Evolutionary conservation across 2,888 invertebrate genomes (phyloP).

Genomic region (Drosophila trichaetosa): DNA sequence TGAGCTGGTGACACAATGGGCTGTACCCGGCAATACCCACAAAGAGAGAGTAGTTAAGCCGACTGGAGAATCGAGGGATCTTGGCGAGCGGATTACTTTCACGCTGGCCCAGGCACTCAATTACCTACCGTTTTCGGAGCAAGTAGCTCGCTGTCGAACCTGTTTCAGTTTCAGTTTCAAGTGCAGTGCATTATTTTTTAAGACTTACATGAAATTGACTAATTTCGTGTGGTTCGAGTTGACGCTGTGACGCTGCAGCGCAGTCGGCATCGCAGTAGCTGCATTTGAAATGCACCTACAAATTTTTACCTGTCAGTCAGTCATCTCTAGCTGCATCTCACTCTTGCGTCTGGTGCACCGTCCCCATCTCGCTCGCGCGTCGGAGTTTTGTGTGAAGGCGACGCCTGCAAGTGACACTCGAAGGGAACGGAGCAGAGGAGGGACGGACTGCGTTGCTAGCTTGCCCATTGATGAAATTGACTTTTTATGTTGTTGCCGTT

Average conservation of each 20-base stretch:
- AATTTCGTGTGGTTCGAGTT: constrained; percentile 63
- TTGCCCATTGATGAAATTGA: constrained; percentile 84
- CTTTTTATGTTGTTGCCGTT: constrained; percentile 77
- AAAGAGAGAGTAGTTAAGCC: constrained; percentile 41
- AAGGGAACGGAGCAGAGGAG: constrained; percentile 19
- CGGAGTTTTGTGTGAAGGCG: constrained; percentile 59
- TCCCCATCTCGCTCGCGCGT: constrained; percentile 15
- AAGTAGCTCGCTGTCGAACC: constrained; percentile 61
- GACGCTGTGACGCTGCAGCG: constrained; percentile 42
- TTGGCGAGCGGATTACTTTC: constrained; percentile 72
- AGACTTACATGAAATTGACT: constrained; percentile 80
- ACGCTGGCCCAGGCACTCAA: constrained; percentile 42
- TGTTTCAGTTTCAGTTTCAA: constrained; percentile 65
- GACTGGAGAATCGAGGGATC: constrained; percentile 29
- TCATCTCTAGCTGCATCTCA: constrained; percentile 35
- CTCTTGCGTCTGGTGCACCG: constrained; percentile 2
- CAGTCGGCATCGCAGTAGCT: constrained; percentile 32
- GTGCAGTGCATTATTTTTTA: constrained; percentile 51
- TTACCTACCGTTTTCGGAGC: constrained; percentile 58
- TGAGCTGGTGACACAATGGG: constrained; percentile 72
- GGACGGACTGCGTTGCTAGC: constrained; percentile 26
- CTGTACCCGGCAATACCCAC: constrained; percentile 45
- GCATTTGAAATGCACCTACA: constrained; percentile 72
- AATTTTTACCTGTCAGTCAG: constrained; percentile 73
- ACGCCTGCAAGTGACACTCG: constrained; percentile 74